phyloP scores from a whole-genome alignment of 2,797 vertebrate genomes.

The Oceanodroma leucorhoa region DNA sequence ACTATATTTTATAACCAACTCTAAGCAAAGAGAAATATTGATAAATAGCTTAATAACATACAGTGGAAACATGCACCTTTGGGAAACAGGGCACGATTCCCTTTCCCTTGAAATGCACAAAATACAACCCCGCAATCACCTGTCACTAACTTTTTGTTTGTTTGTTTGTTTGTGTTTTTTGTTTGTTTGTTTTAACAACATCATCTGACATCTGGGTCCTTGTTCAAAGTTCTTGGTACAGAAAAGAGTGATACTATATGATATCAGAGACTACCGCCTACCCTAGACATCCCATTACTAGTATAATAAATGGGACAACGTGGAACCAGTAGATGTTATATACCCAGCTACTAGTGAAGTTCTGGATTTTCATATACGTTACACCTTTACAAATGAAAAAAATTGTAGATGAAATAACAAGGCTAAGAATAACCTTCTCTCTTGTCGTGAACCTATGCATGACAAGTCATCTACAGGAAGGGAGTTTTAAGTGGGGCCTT shows the following conservation, averaged over 20 bases:
- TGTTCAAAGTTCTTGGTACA: background rate
- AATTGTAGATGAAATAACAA: background rate
- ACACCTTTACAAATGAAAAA: background rate
- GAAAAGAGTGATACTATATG: background rate
- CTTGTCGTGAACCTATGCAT: background rate
- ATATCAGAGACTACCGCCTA: background rate
- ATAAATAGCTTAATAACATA: background rate
- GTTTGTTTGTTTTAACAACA: background rate
- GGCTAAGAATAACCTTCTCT: background rate
- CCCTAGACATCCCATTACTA: background rate
- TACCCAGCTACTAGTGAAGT: background rate
- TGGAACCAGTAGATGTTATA: background rate
- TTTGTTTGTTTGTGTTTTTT: background rate
- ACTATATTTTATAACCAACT: background rate
- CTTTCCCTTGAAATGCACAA: background rate
- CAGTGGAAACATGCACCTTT: background rate
- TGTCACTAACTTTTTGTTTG: background rate
- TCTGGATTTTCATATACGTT: background rate
- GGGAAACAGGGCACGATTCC: background rate
- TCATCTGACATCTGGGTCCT: background rate
- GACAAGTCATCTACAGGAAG: background rate
- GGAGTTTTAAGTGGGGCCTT: background rate
- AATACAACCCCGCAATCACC: background rate
- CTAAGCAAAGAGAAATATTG: background rate
- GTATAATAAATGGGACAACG: background rate